Percentiles rank a stretch among this genome's conserved stretches.
These are phyloP conservation scores for Enteromius fasciolatus DNA, from an alignment of 2,797 vertebrate genomes.

Conservation along the genomic window DNA sequence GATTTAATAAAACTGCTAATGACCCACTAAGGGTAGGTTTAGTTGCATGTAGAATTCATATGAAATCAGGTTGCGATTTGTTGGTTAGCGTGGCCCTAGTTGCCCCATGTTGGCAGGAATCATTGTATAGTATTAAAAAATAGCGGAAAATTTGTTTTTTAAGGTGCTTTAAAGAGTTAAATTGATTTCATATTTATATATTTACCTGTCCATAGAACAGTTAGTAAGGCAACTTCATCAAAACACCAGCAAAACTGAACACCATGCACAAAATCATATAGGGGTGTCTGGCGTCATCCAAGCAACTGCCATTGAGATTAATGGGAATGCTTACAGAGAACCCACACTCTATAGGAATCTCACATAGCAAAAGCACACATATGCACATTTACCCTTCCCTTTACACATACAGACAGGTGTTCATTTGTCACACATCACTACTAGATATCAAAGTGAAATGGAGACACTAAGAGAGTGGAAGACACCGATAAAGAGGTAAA, in stretches of 20 bases:
- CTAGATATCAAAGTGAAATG: slow-evolving; percentile 34
- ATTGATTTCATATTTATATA: neutral
- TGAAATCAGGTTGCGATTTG: neutral
- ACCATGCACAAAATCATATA: neutral
- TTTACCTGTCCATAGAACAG: neutral
- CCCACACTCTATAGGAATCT: slow-evolving; percentile 1
- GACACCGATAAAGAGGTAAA: slow-evolving; percentile 11
- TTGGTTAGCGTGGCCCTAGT: neutral
- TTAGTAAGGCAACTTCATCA: neutral
- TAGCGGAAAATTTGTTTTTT: neutral
- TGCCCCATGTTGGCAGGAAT: neutral
- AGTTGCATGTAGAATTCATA: neutral
- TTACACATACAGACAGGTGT: slow-evolving; percentile 18
- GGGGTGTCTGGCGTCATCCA: neutral
- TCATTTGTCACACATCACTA: slow-evolving; percentile 50
- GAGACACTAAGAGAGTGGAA: slow-evolving; percentile 17
- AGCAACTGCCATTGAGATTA: slow-evolving; percentile 12
- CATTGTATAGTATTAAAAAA: neutral
- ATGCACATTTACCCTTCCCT: slow-evolving; percentile 39
- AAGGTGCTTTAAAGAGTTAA: neutral
- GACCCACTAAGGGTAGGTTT: too few relatives aligned
- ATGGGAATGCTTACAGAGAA: neutral
- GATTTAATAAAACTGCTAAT: too few relatives aligned
- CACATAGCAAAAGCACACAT: slow-evolving; percentile 9
- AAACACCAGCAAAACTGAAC: slow-evolving; percentile 9